These are phyloP conservation scores for Plebejus melissa DNA, from an alignment of 2,888 invertebrate genomes.

Conservation along the genomic window DNA sequence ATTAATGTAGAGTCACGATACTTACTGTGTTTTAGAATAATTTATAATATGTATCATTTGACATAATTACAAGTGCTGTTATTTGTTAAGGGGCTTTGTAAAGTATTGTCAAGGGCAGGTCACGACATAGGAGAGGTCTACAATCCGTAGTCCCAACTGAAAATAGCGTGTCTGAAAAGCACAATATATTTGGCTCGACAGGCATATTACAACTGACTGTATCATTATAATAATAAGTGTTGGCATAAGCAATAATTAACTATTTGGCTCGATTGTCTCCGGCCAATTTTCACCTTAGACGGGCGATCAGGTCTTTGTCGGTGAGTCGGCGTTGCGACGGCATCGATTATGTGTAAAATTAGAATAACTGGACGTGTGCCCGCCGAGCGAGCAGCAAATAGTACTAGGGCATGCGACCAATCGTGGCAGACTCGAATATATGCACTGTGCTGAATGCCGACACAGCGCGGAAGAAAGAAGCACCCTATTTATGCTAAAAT, in stretches of 20 bases:
- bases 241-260: background rate
- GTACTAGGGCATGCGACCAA: conserved; percentile 79
- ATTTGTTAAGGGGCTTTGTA: too few species aligned
- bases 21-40: background rate
- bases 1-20: background rate
- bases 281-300: conserved; percentile 53
- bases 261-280: conserved; percentile 31
- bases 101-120: background rate
- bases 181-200: background rate
- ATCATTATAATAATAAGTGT: background rate
- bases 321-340: conserved; percentile 67
- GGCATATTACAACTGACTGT: background rate
- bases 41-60: too few species aligned
- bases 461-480: conserved; percentile 54
- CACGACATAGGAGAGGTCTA: background rate
- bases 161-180: background rate
- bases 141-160: background rate
- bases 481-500: conserved; percentile 35
- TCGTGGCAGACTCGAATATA: conserved; percentile 72
- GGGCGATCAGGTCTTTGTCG: conserved; percentile 63
- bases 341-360: conserved; percentile 78
- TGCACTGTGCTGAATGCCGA: conserved; percentile 62
- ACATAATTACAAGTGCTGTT: too few species aligned
- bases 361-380: conserved; percentile 79
- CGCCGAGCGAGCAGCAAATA: conserved; percentile 72